Conservation (phyloP, 2,888 invertebrate species). For the Disparrhopalites patrizii region DNA sequence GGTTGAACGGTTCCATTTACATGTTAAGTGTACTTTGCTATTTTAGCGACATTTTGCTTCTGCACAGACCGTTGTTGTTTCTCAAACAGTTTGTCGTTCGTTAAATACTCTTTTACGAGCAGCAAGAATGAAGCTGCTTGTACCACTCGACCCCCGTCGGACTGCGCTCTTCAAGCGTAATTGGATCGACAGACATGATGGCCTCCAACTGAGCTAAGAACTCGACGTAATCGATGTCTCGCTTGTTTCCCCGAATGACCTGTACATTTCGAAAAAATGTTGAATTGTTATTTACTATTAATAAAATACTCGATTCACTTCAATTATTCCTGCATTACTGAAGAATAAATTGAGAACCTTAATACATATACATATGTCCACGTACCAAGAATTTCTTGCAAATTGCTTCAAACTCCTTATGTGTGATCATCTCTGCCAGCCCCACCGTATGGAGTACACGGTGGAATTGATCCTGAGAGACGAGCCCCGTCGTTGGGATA, state of each 20-base stretch:
- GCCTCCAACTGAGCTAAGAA: slow-evolving; percentile 44
- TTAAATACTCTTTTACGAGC: slow-evolving; percentile 5
- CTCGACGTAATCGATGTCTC: slow-evolving; percentile 45
- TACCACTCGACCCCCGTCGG: slow-evolving; percentile 47
- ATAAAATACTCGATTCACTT: not conserved
- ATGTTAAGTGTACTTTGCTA: too few relatives aligned
- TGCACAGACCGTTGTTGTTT: too few relatives aligned
- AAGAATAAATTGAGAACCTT: not conserved
- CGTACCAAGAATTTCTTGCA: slow-evolving; percentile 42
- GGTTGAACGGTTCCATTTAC: too few relatives aligned
- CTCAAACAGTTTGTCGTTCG: not conserved
- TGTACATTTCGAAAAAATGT: slow-evolving; percentile 2
- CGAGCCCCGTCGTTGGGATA: slow-evolving; percentile 44
- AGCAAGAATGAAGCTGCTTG: slow-evolving; percentile 38
- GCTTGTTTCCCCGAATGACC: slow-evolving; percentile 44
- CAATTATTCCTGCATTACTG: not conserved
- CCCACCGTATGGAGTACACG: slow-evolving; percentile 45
- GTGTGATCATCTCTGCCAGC: slow-evolving; percentile 38
- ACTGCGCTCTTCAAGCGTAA: slow-evolving; percentile 44
- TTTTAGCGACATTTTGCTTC: too few relatives aligned
- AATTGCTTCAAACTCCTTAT: slow-evolving; percentile 44
- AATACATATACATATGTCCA: not conserved
- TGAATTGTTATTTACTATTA: too few relatives aligned
- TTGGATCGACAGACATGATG: slow-evolving; percentile 38
- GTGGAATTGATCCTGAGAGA: slow-evolving; percentile 46